Conservation (phyloP, 2,888 invertebrate genomes). For the Ptychoptera contaminata region DNA sequence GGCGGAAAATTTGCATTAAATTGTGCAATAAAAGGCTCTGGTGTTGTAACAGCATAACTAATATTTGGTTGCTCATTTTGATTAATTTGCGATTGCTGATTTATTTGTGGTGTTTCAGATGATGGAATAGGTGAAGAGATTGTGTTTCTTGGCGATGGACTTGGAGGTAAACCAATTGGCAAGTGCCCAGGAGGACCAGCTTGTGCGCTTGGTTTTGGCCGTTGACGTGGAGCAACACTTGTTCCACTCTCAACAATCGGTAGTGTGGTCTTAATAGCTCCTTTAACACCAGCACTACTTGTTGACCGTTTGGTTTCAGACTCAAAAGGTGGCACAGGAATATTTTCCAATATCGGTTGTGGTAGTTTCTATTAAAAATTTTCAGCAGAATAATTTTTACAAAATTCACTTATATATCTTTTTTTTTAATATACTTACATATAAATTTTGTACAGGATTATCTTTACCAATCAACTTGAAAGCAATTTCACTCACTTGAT, state of each 20-base stretch:
- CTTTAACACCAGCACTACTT: conserved; percentile 22
- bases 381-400: conserved; percentile 4
- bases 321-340: conserved; percentile 51
- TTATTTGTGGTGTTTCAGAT: conserved; percentile 10
- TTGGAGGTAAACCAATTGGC: conserved; percentile 36
- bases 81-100: conserved; percentile 4
- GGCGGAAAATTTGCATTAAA: conserved; percentile 30
- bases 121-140: conserved; percentile 22
- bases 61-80: neutral
- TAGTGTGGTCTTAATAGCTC: conserved; percentile 31
- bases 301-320: conserved; percentile 44
- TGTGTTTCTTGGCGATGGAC: conserved; percentile 33
- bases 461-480: conserved; percentile 54
- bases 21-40: conserved; percentile 27
- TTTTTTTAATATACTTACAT: conserved; percentile 34
- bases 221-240: conserved; percentile 65
- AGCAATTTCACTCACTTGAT: conserved; percentile 60
- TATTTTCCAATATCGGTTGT: conserved; percentile 44
- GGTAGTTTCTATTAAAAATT: conserved; percentile 43
- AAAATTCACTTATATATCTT: conserved; percentile 1
- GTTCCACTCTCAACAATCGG: conserved; percentile 48
- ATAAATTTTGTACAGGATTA: conserved; percentile 66
- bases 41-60: neutral
- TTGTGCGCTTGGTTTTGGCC: conserved; percentile 46
- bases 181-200: conserved; percentile 22